Percentiles rank a stretch among this genome's conserved stretches.
Conservation (phyloP, 2,888 invertebrate genomes). For the Tipula vernalis region DNA sequence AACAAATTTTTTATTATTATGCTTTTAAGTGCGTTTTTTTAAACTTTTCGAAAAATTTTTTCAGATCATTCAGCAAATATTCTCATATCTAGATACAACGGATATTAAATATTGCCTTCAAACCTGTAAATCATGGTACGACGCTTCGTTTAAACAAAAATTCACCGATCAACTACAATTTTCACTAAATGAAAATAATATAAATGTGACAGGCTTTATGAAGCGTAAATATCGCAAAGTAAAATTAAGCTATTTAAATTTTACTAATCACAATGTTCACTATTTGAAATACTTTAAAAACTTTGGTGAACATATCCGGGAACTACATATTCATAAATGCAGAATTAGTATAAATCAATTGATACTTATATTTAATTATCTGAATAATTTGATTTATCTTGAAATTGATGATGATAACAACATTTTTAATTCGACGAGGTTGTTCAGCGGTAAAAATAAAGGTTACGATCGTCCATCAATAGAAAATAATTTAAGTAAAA, state of each 20-base stretch:
- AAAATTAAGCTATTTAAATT: neutral
- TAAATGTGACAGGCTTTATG: neutral
- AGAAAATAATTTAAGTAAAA: neutral
- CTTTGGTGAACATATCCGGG: neutral
- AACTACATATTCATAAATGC: neutral
- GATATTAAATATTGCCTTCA: neutral
- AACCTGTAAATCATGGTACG: neutral
- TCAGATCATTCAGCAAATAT: neutral
- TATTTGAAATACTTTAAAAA: neutral
- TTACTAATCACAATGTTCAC: neutral
- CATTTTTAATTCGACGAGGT: neutral
- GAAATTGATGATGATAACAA: neutral
- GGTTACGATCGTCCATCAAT: neutral
- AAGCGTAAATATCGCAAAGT: neutral
- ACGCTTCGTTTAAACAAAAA: neutral
- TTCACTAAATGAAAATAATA: neutral
- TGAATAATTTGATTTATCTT: neutral
- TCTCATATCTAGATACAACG: neutral
- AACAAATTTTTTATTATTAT: too few species aligned
- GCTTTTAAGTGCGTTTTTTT: too few species aligned
- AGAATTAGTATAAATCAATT: neutral
- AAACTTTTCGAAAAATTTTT: neutral
- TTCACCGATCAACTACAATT: neutral
- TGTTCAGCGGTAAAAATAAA: neutral
- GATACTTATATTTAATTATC: neutral